Base-by-base conservation (phyloP, 2,888 invertebrate genomes). In the Alitta virens region DNA sequence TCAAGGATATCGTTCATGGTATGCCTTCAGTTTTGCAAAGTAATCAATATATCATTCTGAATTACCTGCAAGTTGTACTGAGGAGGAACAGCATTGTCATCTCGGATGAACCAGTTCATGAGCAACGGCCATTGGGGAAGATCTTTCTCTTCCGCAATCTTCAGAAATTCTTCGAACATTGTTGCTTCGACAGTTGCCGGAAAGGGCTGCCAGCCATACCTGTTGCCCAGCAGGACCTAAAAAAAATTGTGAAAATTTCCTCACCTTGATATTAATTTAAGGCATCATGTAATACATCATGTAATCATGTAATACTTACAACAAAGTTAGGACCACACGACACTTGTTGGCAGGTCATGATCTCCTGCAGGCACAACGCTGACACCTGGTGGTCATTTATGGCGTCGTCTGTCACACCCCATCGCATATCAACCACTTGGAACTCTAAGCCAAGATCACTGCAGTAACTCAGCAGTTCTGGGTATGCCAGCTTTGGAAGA, bases 121-220 rank as follows among this genome's bases (percentile, higher is more conserved):
- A 79, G 60, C 9, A 77, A 50, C 24, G 27, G 24, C 25, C 23
- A 24, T 2, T 26, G n/a, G 7, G 49, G 49, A 16, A n/a, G n/a
- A 7, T 71, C 67, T n/a, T 60, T 61, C 12, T 69, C 58, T 5
- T 72, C 57, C 9, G 65, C 63, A 14, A 69, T 56, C 23, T 63
- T 60, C 2, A 60, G 61, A 51, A 71, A 66, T 23, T 57, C 46
- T 26, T 75, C 68, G 66, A 74, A 79, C 61, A 75, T 73, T 2
- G 67, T 58, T 9, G 69, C 66, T 0, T 61, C 60, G 9, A 79
- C 67, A 46, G 71, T 68, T 24, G 63, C 62, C 2, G 78, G 77
- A 18, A 79, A 71, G 2, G 78, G 76, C 24, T 75, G 72, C 63
- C 73, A 76, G 1, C 80, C 80, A 69, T 80, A 80, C 16, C 79